phyloP scores from a whole-genome alignment of 2,797 vertebrate species.

The Urosaurus nigricauda region DNA sequence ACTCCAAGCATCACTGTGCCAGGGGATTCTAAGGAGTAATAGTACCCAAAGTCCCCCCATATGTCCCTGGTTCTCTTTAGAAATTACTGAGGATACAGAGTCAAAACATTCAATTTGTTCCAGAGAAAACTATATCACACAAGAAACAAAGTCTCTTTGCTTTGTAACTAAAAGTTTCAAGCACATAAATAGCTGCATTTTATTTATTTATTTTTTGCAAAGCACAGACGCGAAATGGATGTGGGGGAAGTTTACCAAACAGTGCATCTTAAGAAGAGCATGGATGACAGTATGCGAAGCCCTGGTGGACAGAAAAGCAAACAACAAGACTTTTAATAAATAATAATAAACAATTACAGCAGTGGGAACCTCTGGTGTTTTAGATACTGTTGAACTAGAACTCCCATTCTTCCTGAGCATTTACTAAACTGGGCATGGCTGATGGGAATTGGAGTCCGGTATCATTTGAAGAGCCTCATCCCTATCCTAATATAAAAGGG shows the following conservation, averaged over 20 bases:
- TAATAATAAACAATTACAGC: too few relatives aligned
- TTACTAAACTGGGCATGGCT: background rate
- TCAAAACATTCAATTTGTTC: background rate
- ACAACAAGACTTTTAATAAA: too few relatives aligned
- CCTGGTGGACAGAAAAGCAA: too few relatives aligned
- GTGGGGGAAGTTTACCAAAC: background rate
- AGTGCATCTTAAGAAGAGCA: background rate
- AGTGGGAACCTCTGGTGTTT: background rate
- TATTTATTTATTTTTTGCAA: background rate
- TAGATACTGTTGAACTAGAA: background rate
- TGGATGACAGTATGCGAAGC: background rate
- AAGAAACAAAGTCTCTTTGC: background rate
- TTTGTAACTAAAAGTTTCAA: conserved; percentile 36
- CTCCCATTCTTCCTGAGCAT: background rate
- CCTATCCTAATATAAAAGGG: background rate
- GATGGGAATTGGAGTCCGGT: background rate
- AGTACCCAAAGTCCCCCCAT: background rate
- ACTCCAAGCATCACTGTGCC: too few relatives aligned
- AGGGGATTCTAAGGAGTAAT: too few relatives aligned
- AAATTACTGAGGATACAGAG: background rate
- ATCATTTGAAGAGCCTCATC: background rate
- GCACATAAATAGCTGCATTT: background rate
- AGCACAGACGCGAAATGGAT: background rate
- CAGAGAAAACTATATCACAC: background rate
- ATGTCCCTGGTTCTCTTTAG: conserved; percentile 26